Percentiles rank a stretch among this genome's conserved stretches.
Evolutionary conservation across 2,888 invertebrate genomes (phyloP).

Genomic region (Xylota sylvarum): DNA sequence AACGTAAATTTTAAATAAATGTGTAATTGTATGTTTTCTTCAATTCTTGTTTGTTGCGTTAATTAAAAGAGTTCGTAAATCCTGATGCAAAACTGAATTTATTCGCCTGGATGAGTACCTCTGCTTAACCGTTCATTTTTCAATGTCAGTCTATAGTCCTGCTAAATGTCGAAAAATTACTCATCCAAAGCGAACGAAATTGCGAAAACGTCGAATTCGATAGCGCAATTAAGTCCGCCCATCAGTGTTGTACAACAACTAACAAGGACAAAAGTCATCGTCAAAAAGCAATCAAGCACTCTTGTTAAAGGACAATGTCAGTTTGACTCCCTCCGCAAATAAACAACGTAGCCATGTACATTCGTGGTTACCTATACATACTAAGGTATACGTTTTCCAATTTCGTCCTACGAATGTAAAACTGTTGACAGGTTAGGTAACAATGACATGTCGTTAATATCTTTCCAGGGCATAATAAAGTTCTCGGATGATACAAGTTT

Average conservation of each 20-base stretch:
- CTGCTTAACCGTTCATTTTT: slow-evolving; percentile 67
- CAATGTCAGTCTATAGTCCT: slow-evolving; percentile 62
- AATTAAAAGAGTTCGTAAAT: slow-evolving; percentile 61
- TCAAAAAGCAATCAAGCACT: slow-evolving; percentile 76
- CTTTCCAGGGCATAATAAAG: slow-evolving; percentile 66
- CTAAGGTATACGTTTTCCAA: slow-evolving; percentile 37
- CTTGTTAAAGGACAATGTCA: slow-evolving; percentile 73
- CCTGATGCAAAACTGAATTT: slow-evolving; percentile 55
- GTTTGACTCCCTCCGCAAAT: slow-evolving; percentile 60
- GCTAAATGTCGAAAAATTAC: slow-evolving; percentile 74
- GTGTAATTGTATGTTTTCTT: neutral
- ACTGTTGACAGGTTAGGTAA: slow-evolving; percentile 69
- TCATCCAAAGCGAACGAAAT: slow-evolving; percentile 74
- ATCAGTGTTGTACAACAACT: slow-evolving; percentile 50
- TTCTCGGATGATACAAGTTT: slow-evolving; percentile 55
- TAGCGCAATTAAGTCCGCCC: slow-evolving; percentile 73
- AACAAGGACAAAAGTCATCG: slow-evolving; percentile 74
- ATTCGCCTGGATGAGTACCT: slow-evolving; percentile 50
- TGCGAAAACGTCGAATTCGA: slow-evolving; percentile 76
- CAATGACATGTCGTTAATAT: slow-evolving; percentile 72
- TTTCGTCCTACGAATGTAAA: slow-evolving; percentile 62
- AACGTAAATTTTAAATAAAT: neutral
- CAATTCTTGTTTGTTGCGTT: slow-evolving; percentile 41
- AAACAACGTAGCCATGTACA: slow-evolving; percentile 55
- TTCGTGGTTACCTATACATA: neutral